Conservation (phyloP, 2,797 vertebrate genomes). For the Margarornis squamiger region DNA sequence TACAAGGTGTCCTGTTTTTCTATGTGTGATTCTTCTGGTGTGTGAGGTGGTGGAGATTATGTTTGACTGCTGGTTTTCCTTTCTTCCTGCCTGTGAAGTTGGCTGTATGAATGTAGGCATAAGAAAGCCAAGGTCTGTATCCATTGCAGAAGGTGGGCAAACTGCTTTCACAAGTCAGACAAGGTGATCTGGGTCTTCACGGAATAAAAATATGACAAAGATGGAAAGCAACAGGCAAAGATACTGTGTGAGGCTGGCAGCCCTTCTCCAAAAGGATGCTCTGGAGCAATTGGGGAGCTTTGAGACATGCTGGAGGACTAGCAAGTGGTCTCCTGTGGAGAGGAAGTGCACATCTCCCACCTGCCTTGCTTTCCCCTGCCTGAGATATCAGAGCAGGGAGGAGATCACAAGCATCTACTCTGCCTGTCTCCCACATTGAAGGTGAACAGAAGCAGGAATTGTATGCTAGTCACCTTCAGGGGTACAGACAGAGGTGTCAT, state of each 20-base stretch:
- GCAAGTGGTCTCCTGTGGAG: background rate
- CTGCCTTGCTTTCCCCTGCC: background rate
- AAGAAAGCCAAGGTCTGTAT: background rate
- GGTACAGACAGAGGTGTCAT: background rate
- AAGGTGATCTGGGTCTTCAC: background rate
- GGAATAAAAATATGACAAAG: background rate
- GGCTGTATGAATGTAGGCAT: background rate
- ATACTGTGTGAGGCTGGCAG: background rate
- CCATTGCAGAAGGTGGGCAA: fast-evolving
- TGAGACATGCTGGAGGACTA: background rate
- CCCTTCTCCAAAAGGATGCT: background rate
- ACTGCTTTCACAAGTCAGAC: background rate
- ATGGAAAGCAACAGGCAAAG: background rate
- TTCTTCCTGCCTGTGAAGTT: background rate
- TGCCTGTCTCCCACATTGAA: background rate
- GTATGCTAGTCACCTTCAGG: background rate
- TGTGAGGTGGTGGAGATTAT: background rate
- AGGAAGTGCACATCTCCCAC: background rate
- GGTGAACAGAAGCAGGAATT: background rate
- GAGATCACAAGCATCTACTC: background rate
- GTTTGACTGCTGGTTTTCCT: background rate
- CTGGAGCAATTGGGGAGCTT: background rate
- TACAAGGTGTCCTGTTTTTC: background rate
- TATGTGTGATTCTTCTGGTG: fast-evolving
- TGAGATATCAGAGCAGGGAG: background rate